Percentiles rank a stretch among this genome's conserved stretches.
These are phyloP conservation scores for Rhegmatorhina hoffmannsi DNA, from an alignment of 2,113 vertebrate genomes.

Conservation along the genomic window DNA sequence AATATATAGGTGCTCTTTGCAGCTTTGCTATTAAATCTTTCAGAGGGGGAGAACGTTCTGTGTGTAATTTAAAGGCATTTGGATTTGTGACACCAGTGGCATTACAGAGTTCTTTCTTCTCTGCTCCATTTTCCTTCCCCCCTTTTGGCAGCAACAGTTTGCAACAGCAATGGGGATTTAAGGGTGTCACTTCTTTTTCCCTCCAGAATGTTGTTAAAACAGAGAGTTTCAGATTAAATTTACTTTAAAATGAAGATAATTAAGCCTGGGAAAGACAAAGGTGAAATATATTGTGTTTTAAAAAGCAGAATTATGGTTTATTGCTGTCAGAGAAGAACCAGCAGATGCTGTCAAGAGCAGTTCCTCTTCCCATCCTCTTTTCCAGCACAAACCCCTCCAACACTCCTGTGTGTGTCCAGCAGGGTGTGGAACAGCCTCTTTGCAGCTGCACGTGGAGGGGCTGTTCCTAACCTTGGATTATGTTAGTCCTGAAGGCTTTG, in stretches of 20 bases:
- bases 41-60: not conserved
- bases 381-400: not conserved
- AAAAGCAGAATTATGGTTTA: not conserved
- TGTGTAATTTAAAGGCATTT: not conserved
- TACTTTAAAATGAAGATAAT: not conserved
- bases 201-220: not conserved
- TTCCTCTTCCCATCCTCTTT: not conserved
- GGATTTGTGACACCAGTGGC: not conserved
- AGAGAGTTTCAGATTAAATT: not conserved
- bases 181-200: not conserved
- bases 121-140: not conserved
- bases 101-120: not conserved
- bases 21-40: not conserved
- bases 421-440: not conserved
- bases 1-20: not conserved
- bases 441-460: not conserved
- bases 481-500: not conserved
- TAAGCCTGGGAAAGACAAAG: not conserved
- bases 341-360: not conserved
- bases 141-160: not conserved
- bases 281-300: not conserved
- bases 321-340: not conserved
- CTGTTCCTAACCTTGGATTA: not conserved
- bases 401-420: accelerated
- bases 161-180: not conserved